A percentile compares a stretch with the other conserved stretches of the same genome.
Conservation (phyloP, 2,113 vertebrate species). For the Myxocyprinus asiaticus region DNA sequence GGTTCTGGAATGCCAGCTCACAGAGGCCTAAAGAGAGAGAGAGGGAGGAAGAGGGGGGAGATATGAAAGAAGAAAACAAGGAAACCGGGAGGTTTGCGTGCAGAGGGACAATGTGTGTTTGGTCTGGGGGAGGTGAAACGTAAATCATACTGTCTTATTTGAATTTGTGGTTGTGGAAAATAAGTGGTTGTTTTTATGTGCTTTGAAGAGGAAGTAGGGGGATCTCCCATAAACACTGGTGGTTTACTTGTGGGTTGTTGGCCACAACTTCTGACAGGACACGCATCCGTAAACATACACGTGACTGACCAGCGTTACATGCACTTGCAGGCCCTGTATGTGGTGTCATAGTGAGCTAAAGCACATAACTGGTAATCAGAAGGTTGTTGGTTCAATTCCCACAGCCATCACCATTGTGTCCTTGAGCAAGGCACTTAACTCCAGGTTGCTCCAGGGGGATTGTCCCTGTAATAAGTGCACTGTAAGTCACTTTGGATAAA, state of each 20-base stretch:
- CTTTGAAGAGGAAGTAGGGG: constrained; percentile 18
- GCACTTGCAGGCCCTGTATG: background rate
- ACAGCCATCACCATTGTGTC: no score
- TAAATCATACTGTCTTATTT: background rate
- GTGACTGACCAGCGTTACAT: background rate
- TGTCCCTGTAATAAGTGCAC: no score
- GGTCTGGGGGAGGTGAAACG: background rate
- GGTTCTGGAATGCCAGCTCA: constrained; percentile 23
- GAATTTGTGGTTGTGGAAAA: constrained; percentile 19
- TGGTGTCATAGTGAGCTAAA: no score
- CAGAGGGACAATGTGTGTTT: constrained; percentile 9
- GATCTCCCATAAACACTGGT: constrained; percentile 41
- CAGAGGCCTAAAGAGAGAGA: background rate
- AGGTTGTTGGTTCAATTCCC: background rate
- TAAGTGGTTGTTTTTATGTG: constrained; percentile 10
- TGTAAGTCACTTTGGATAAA: no score
- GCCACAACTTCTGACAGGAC: constrained; percentile 8
- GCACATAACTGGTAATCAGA: no score
- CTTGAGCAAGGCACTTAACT: no score
- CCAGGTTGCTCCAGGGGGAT: no score
- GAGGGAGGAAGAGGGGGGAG: background rate
- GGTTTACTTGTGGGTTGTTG: background rate
- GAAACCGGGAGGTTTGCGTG: constrained; percentile 18
- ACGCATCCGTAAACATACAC: constrained; percentile 3
- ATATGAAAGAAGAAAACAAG: background rate